Base-by-base conservation (phyloP, 2,888 invertebrate species). In the Andrena praecox region DNA sequence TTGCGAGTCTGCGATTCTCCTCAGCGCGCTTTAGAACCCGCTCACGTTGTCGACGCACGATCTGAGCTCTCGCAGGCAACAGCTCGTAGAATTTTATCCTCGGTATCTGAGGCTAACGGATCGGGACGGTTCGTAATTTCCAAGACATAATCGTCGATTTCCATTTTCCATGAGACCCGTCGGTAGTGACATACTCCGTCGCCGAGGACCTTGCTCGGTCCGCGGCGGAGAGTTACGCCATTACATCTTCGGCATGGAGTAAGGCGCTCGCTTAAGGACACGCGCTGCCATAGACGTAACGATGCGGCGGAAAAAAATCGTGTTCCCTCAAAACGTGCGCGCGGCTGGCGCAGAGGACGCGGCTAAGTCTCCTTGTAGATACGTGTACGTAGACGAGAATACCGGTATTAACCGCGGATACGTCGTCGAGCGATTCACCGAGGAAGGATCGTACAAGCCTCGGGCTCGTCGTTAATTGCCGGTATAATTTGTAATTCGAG, bases 401-500 rank as follows among this genome's bases (percentile, higher is more conserved):
- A 83, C 84, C 72, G 86, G 87, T 85, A 89, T 86, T 79, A 85
- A 80, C 76, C 29, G 78, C 75, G 74, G 71, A 77, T 85, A 83
- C 79, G 75, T 81, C 77, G 86, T 68, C 76, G 75, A 48, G 77
- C 74, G 67, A 62, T 60, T 84, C 76, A 84, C 89, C 88, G 81
- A 74, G 88, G 89, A 91, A 89, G 89, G 86, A 79, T 83, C 85
- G 80, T 87, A 85, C 89, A 85, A 87, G 86, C 83, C 81, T 68
- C 79, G 69, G 85, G 84, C 82, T 84, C 80, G 84, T 87, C 89
- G 90, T 91, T 91, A 90, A 91, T 91, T 90, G 91, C 86, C 80
- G 82, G 87, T 85, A 89, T 89, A 91, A 91, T 91, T 90, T 90
- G 90, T 91, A 90, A 91, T 90, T 90, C 89, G 90, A 91, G 86